Evolutionary conservation across 1,140 invertebrate genomes (phyloP), one percentile per base, ranked within the genome.

Genomic region (Drosophila micromelanica): DNA sequence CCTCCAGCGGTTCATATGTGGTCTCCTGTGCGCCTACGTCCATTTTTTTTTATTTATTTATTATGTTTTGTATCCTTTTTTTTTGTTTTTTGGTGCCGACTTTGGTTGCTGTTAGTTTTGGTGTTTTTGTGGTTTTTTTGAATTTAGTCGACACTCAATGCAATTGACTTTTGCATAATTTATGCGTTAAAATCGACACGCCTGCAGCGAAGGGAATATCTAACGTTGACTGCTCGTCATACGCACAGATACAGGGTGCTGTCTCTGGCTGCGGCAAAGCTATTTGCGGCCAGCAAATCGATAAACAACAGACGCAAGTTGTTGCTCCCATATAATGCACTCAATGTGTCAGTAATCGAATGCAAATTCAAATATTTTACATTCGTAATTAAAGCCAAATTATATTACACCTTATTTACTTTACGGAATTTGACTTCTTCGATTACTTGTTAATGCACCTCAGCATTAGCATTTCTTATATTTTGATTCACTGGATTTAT

Each of bases 1-100:
- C 90, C 37, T 90, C 91, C 13, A 92, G 61, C 3, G 91, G 91
- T 49, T 92, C 91, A 49, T 92, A 92, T 46, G 82, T 92, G 48
- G 76, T 84, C 37, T 92, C 91, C 68, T 92, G 90, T 15, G 76
- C 76, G 43, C 80, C 79, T 54, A 78, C 87, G 48, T 87, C 82
- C 82, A 89, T 87, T 60, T 35, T 27, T 0, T 23, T 23, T 23
- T 23, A 23, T 23, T 23, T 23, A n/a, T 23, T 23, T 23, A 23
- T 23, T n/a, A 23, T 56, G 27, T 46, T 32, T 9, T 49, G 9
- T 15, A 0, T 13, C 17, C 12, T 17, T 57, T 55, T 15, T 11
- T 23, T 42, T 3, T 64, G 59, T 8, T 23, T 42, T 5, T 64
- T 45, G 57, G 17, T 35, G 40, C 42, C 8, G 2, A 35, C 1